phyloP scores from a whole-genome alignment of 2,888 invertebrate species.

The Pseudococcus jackbeardsleyi region DNA sequence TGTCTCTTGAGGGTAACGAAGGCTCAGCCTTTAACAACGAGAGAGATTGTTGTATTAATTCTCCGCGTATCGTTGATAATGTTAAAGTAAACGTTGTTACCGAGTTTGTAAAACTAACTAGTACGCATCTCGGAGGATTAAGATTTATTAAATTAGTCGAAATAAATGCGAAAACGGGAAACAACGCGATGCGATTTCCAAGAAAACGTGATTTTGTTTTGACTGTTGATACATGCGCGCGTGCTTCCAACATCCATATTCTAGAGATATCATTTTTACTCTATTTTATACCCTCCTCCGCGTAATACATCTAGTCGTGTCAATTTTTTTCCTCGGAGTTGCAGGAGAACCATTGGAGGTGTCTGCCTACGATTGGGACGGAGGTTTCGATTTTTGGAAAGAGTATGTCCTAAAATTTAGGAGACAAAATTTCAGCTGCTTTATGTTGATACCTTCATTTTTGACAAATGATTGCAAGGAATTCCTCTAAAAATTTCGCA shows the following conservation, averaged over 20 bases:
- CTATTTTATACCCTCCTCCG: background rate
- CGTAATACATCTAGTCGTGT: background rate
- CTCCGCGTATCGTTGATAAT: slow-evolving; percentile 47
- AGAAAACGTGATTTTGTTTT: slow-evolving; percentile 32
- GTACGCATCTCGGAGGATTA: slow-evolving; percentile 55
- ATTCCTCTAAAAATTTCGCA: too few relatives aligned
- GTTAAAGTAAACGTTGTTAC: slow-evolving; percentile 51
- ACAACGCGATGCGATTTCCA: slow-evolving; percentile 6
- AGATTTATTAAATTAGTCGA: slow-evolving; percentile 59
- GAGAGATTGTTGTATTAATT: slow-evolving; percentile 54
- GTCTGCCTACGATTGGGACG: too few relatives aligned
- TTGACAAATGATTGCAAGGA: too few relatives aligned
- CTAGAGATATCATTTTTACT: background rate
- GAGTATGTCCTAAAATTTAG: too few relatives aligned
- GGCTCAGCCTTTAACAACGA: slow-evolving; percentile 55
- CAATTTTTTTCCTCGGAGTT: slow-evolving; percentile 1
- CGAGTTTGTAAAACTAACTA: slow-evolving; percentile 56
- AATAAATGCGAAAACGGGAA: slow-evolving; percentile 43
- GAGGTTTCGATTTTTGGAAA: too few relatives aligned
- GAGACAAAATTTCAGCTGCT: too few relatives aligned
- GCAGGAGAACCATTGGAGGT: too few relatives aligned
- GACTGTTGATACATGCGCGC: slow-evolving; percentile 29
- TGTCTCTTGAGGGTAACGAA: slow-evolving; percentile 55
- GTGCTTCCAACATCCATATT: background rate
- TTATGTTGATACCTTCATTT: too few relatives aligned